Evolutionary conservation across 2,888 invertebrate genomes (phyloP).

Genomic region (Cerastis leucographa): DNA sequence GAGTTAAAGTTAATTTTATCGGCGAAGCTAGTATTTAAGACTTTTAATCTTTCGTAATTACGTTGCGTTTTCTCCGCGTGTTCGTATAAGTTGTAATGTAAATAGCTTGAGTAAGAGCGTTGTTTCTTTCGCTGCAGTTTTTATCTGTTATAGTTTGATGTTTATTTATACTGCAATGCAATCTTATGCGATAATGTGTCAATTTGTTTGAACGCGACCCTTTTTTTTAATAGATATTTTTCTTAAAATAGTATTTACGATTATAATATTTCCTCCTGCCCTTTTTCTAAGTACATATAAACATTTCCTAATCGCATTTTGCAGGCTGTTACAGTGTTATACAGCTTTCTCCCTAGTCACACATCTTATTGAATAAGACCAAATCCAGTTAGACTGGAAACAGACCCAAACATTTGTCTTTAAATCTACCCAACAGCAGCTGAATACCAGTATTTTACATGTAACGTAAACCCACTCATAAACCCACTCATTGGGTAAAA

Average conservation of each 20-base stretch:
- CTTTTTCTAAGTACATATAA: background rate
- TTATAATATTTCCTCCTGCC: background rate
- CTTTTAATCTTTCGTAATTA: background rate
- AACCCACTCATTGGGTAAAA: too few relatives aligned
- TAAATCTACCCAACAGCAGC: too few relatives aligned
- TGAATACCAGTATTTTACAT: too few relatives aligned
- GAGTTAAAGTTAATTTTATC: background rate
- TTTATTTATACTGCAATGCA: slow-evolving; percentile 21
- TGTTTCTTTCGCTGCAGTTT: slow-evolving; percentile 14
- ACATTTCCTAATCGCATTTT: too few relatives aligned
- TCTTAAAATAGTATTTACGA: background rate
- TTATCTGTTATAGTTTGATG: slow-evolving; percentile 14
- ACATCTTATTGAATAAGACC: too few relatives aligned
- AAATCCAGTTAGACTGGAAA: too few relatives aligned
- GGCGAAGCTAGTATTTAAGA: background rate
- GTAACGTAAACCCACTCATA: too few relatives aligned
- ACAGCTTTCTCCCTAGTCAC: too few relatives aligned
- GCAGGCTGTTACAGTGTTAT: too few relatives aligned
- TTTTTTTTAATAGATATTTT: background rate
- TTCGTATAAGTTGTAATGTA: background rate
- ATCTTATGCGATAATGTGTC: slow-evolving; percentile 6
- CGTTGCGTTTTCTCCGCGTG: background rate
- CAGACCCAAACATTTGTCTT: too few relatives aligned
- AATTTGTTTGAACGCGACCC: background rate
- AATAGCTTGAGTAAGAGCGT: background rate